Evolutionary conservation across 1,140 invertebrate species (phyloP), one percentile per base, ranked within the genome.

Genomic region (Apolygus lucorum): DNA sequence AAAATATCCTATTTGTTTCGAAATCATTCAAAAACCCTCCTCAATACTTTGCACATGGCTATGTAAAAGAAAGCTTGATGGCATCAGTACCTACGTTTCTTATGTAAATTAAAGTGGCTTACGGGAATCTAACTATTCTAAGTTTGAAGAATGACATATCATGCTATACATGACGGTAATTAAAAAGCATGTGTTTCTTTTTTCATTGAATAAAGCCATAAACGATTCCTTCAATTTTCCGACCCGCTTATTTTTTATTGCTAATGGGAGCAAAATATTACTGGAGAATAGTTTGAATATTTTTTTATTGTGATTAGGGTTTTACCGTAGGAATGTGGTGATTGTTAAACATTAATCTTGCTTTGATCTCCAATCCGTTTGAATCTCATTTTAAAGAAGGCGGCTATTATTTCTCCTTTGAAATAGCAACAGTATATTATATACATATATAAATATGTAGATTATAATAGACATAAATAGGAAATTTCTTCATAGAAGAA

Each of bases 361-460:
- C 63, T 2, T 64, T 28, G 28, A 27, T 26, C 28, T 27, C 28
- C 28, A 29, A 29, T 25, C 14, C 24, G 54, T 64, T 64, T 28
- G 63, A 64, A 64, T 64, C 63, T 64, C 63, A 64, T 64, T 64
- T 64, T 28, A 11, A 8, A 8, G 22, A 8, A 11, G 54, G 28
- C 13, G 63, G 28, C 13, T 4, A 64, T 27, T 28, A 27, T 64
- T 64, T 64, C 63, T 28, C 13, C 4, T 28, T 28, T 2, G 26
- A 11, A 64, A 64, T 28, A 29, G 63, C 22, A 64, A 64, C 63
- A 64, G 28, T 64, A 26, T 64, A 64, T 26, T 59, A 59, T 59
- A 59, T 59, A 59, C 54, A 59, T 22, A 59, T 59, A 59, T 59
- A 59, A 59, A 59, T 59, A 59, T 64, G 63, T 64, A 64, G 63